phyloP scores from a whole-genome alignment of 2,113 vertebrate species.

The Gila orcuttii region DNA sequence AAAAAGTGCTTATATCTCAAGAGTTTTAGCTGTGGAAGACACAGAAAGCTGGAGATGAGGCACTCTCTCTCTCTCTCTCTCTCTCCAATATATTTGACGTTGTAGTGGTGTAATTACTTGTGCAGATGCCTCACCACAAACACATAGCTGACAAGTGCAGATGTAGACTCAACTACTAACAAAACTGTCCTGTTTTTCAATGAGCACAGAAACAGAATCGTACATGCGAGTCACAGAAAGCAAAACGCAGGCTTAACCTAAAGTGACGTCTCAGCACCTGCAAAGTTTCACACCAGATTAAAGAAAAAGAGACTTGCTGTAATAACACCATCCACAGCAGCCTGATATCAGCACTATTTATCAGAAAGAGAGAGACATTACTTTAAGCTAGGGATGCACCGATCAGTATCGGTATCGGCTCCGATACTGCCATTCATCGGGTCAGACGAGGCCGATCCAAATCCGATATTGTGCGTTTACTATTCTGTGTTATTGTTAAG shows the following conservation, averaged over 20 bases:
- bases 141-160: slow-evolving; percentile 31
- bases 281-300: slow-evolving; percentile 13
- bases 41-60: slow-evolving; percentile 38
- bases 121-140: slow-evolving; percentile 25
- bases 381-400: no score
- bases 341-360: not conserved
- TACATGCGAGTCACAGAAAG: not conserved
- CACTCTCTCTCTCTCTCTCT: not conserved
- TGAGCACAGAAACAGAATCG: slow-evolving; percentile 10
- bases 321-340: not conserved
- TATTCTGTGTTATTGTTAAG: no score
- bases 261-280: slow-evolving; percentile 24
- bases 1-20: slow-evolving; percentile 75
- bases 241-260: not conserved
- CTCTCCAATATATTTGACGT: slow-evolving; percentile 6
- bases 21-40: slow-evolving; percentile 78
- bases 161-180: slow-evolving; percentile 38
- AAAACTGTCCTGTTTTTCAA: slow-evolving; percentile 36
- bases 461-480: no score
- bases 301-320: not conserved
- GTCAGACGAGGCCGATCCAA: no score
- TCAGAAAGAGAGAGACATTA: not conserved
- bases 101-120: slow-evolving; percentile 29
- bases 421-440: no score
- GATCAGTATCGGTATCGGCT: no score